Base-by-base conservation (phyloP, 2,797 vertebrate species). In the Semotilus atromaculatus region DNA sequence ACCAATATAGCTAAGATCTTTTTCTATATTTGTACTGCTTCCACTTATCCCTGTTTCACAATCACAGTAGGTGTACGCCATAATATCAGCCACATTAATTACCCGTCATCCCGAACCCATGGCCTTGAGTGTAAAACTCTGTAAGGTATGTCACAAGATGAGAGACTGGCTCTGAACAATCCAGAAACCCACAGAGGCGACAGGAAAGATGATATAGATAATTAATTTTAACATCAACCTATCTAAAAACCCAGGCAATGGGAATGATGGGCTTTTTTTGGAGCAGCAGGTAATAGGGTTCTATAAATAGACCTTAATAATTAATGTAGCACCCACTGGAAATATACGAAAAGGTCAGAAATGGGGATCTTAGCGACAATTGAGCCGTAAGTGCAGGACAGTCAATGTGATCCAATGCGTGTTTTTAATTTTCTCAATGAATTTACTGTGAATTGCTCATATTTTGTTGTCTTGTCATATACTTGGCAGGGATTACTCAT, bases 261-360 rank as follows among this genome's bases (percentile, higher is more conserved):
- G 68, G 36, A 77, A 75, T 38, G 76, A 79, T 34, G 18, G 3
- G 64, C 51, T 85, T 83, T 86, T 85, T 86, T 83, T 75, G 77
- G 87, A 81, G 80, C 45, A 83, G 64, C 45, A 83, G 71, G 84
- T 85, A 86, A 83, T 86, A 55, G 45, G 66, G 13, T 60, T 45
- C 81, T 80, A 84, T 80, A 80, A 75, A 85, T 83, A 86, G 70
- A 71, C 48, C 66, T 81, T 51, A 84, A 86, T 88, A 66, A 86
- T 88, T 70, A 86, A 88, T 77, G 23, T 26, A 26, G 21, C 68
- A 53, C 75, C 67, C 81, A 38, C 26, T 83, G 77, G 75, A 86
- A 67, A 53, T 74, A 38, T 13, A 21, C 13, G 23, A 79, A 67
- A 19, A 60, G 75, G 21, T 1, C 74, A 74, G 45, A 74, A 80